Base-by-base conservation (phyloP, 2,888 invertebrate species). In the Macaria notata region DNA sequence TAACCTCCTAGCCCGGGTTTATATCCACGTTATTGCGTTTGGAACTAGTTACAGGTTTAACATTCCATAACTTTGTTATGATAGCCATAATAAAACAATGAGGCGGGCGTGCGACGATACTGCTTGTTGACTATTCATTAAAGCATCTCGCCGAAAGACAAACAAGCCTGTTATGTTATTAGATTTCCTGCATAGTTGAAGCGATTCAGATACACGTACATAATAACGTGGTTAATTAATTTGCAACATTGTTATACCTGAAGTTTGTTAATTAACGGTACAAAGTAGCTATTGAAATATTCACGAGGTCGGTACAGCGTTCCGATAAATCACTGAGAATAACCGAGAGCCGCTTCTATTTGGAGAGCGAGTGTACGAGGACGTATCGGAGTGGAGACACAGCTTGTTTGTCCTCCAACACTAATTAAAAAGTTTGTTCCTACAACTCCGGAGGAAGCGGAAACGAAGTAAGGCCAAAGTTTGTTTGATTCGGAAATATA, bases 361-460 rank as follows among this genome's bases (percentile, higher is more conserved):
- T 78, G 70, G 68, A 73, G 74, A 74, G 71, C 19, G 19, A 19
- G 70, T 79, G 74, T 61, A 62, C 63, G 62, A 68, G 75, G 72
- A 80, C 75, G 76, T 76, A 81, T 79, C 77, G 71, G 85, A 81
- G 82, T 81, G 79, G 83, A 84, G 86, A 85, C 80, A 82, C 83
- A 82, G 86, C 86, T 84, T 90, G 90, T 88, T 90, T 89, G 89
- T 88, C 82, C 85, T 88, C 80, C 83, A 78, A 84, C 88, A 88
- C 89, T 91, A 91, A 91, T 91, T 91, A 91, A 90, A 90, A 90
- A 90, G 89, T 91, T 91, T 90, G 88, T 86, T 85, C 76, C 75
- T 69, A 70, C 71, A 84, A 88, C 77, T 89, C 83, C 73, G 66
- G 78, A 66, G 75, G 81, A 83, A 85, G 83, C 83, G 80, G 78